Evolutionary conservation across 2,888 invertebrate genomes (phyloP), one percentile per base, ranked within the genome.

Genomic region (Bombylius discolor): DNA sequence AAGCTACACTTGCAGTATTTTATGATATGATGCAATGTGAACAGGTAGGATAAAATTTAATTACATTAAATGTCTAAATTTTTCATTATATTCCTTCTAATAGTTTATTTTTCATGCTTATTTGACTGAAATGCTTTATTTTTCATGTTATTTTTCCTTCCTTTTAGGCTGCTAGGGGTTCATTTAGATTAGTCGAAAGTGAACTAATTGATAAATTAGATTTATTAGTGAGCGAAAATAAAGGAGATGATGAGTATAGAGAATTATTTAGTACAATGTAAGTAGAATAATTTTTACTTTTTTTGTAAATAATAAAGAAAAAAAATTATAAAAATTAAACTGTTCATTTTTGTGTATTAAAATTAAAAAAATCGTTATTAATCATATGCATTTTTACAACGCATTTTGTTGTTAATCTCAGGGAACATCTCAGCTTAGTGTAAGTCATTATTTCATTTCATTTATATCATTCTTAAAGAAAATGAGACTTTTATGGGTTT

Each of bases 1-100:
- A 91, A 63, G 91, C 92, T 0, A 95, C 94, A 0, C 74, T 96
- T 12, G 90, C 92, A 8, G 92, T 96, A 49, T 88, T 96, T 65
- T 95, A 92, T 65, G 92, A 95, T 64, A 88, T 97, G 81, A 95
- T 97, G 89, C 90, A 94, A 62, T 90, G 90, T 65, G 95, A 96
- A 68, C 85, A 78, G 79, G 67, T 71, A 54, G 51, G 60, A 5
- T 34, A 31, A 48, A 31, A 8, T 14, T n/a, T 23, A 13, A 46
- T 47, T 13, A 51, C 9, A 13, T 14, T 49, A 12, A 33, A 46
- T 51, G 32, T 45, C 12, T 47, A 23, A 12, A 47, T 36, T 42
- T 48, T 13, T 34, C 23, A 23, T 2, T 23, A 23, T 23, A 23
- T 23, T 23, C 23, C 23, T 23, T 23, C 23, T 23, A 23, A 23